These are phyloP conservation scores for Drosophila neonasuta DNA, from an alignment of 2,888 invertebrate genomes.

Conservation along the genomic window DNA sequence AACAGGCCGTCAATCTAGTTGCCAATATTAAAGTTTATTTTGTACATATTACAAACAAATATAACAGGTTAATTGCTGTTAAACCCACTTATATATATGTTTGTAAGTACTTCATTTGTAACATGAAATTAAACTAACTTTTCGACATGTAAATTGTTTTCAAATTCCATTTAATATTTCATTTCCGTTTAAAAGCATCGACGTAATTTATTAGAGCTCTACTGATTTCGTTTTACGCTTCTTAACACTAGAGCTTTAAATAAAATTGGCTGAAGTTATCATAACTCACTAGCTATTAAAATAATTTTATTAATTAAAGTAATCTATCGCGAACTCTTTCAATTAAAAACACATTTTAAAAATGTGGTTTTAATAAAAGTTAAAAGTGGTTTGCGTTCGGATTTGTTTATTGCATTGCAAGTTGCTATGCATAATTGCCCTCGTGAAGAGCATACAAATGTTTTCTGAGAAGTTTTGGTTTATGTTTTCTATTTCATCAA, in stretches of 20 bases:
- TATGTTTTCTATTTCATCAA: slow-evolving; percentile 64
- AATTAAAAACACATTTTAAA: background rate
- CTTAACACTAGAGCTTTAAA: background rate
- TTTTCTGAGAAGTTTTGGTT: slow-evolving; percentile 38
- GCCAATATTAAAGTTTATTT: no score
- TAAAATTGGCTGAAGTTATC: background rate
- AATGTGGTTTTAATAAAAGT: background rate
- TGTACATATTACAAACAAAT: background rate
- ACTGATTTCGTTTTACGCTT: background rate
- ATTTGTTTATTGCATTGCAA: background rate
- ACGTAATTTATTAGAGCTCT: background rate
- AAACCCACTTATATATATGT: background rate
- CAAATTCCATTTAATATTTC: slow-evolving; percentile 31
- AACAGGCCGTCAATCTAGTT: no score
- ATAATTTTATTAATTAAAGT: no score
- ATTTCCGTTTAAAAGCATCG: slow-evolving; percentile 35
- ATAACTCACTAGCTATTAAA: no score
- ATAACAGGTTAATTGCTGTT: background rate
- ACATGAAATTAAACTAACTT: background rate
- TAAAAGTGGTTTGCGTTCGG: background rate
- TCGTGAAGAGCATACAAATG: slow-evolving; percentile 32
- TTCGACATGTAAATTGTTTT: background rate
- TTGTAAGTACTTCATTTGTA: background rate
- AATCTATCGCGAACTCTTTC: no score
- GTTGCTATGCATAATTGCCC: background rate